Conservation (phyloP, 2,888 invertebrate genomes). For the Oscheius sp. region DNA sequence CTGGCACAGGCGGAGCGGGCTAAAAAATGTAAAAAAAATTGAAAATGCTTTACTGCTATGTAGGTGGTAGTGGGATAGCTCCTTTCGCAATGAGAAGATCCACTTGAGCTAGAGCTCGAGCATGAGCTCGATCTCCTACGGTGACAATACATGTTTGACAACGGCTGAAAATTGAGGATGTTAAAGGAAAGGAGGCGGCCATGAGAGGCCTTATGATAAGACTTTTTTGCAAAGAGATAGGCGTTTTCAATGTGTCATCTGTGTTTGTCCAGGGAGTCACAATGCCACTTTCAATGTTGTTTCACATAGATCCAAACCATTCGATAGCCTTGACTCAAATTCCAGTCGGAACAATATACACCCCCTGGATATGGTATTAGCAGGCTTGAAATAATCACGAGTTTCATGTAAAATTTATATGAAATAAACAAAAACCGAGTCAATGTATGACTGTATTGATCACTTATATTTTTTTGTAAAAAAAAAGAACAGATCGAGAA, state of each 20-base stretch:
- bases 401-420: too few species aligned
- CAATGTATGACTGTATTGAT: too few species aligned
- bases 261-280: background rate
- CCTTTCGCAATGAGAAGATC: background rate
- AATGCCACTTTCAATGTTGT: background rate
- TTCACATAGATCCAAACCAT: too few species aligned
- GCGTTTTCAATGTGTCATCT: slow-evolving; percentile 10
- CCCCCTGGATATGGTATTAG: too few species aligned
- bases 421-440: too few species aligned
- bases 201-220: slow-evolving; percentile 17
- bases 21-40: background rate
- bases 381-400: too few species aligned
- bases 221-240: slow-evolving; percentile 6
- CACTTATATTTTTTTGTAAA: too few species aligned
- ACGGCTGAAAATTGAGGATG: background rate
- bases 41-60: background rate
- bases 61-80: background rate
- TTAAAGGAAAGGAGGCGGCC: background rate
- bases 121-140: background rate
- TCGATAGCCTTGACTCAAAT: too few species aligned
- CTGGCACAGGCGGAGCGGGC: background rate
- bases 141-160: background rate
- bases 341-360: too few species aligned
- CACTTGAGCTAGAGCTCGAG: background rate
- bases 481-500: too few species aligned